Conservation (phyloP, 2,888 invertebrate species). For the Scaptomyza cyrtandrae region DNA sequence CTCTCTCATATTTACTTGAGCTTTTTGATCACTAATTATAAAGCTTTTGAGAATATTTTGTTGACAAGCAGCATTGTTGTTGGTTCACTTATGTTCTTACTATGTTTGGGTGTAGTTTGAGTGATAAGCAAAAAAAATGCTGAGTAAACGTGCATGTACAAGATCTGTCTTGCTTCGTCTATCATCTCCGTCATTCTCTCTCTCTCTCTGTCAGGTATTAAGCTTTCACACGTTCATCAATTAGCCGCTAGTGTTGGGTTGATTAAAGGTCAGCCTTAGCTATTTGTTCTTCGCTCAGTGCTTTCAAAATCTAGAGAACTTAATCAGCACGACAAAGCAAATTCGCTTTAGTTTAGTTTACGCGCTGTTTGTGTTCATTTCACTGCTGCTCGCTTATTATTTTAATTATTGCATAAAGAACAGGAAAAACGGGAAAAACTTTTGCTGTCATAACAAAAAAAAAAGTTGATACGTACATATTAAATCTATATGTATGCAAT, state of each 20-base stretch:
- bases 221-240: background rate
- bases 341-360: conserved; percentile 58
- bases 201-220: background rate
- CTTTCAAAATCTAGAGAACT: conserved; percentile 31
- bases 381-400: background rate
- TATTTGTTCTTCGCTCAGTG: background rate
- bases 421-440: background rate
- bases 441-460: conserved; percentile 22
- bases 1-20: background rate
- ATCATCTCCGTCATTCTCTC: background rate
- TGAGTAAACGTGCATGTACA: background rate
- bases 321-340: conserved; percentile 38
- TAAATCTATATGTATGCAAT: conserved; percentile 9
- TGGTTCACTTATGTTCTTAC: background rate
- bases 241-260: conserved; percentile 23
- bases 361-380: conserved; percentile 37
- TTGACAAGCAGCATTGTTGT: no score
- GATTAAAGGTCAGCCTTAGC: conserved; percentile 51
- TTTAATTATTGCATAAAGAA: conserved; percentile 2
- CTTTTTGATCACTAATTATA: background rate
- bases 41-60: conserved; percentile 6
- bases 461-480: conserved; percentile 13
- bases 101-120: background rate
- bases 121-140: background rate
- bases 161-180: background rate